These are phyloP conservation scores for Leptobrachium ailaonicum DNA, from an alignment of 2,113 vertebrate genomes.

Conservation along the genomic window DNA sequence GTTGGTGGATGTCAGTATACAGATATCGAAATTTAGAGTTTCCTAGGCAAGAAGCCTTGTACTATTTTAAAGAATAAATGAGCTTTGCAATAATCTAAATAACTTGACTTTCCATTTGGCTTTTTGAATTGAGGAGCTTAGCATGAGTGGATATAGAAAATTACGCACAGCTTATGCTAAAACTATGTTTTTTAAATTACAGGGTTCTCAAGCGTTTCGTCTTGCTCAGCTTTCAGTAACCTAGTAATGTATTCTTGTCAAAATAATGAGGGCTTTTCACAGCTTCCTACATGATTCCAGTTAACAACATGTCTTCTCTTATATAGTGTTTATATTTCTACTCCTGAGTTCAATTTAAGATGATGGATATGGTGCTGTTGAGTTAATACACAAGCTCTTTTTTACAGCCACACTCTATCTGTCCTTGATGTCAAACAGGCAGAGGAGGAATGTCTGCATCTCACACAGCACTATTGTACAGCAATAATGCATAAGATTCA, in stretches of 20 bases:
- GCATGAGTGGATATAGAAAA: not conserved
- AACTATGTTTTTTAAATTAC: slow-evolving; percentile 3
- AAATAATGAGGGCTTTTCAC: slow-evolving; percentile 35
- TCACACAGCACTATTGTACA: slow-evolving; percentile 22
- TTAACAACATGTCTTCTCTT: slow-evolving; percentile 32
- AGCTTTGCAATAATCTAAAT: too few species aligned
- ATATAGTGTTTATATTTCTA: slow-evolving; percentile 22
- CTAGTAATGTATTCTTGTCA: slow-evolving; percentile 35
- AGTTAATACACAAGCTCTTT: slow-evolving; percentile 29
- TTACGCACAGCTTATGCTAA: not conserved
- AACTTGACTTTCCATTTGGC: too few species aligned
- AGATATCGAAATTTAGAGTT: too few species aligned
- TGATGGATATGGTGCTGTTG: slow-evolving; percentile 37
- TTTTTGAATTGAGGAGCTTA: too few species aligned
- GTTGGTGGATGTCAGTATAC: too few species aligned
- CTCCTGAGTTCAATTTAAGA: slow-evolving; percentile 42
- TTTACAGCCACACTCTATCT: slow-evolving; percentile 29
- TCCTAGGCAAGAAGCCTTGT: too few species aligned
- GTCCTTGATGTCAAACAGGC: slow-evolving; percentile 34
- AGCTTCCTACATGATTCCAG: slow-evolving; percentile 35
- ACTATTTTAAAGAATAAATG: too few species aligned
- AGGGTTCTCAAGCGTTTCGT: slow-evolving; percentile 6
- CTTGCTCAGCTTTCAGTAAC: not conserved
- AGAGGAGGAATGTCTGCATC: slow-evolving; percentile 21
- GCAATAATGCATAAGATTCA: slow-evolving; percentile 14